A percentile compares a stretch with the other conserved stretches of the same genome.
Conservation (phyloP, 2,888 invertebrate genomes). For the Drosophila demipolita region DNA sequence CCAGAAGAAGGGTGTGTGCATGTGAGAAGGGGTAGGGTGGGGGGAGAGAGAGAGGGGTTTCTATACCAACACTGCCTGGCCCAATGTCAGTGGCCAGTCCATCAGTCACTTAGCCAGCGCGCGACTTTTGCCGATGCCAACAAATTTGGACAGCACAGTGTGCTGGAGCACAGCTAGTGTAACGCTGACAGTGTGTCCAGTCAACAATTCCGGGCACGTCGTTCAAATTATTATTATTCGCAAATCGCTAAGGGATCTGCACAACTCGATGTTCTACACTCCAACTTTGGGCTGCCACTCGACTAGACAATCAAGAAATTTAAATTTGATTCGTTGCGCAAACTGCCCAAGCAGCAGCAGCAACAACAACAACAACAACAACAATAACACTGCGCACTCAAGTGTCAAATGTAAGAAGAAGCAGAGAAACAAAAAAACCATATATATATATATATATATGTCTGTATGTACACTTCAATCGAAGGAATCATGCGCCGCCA, state of each 20-base stretch:
- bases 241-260: slow-evolving; percentile 81
- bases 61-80: neutral
- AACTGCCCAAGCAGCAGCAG: slow-evolving; percentile 67
- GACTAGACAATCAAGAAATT: slow-evolving; percentile 80
- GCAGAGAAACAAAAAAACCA: slow-evolving; percentile 21
- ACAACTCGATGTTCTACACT: slow-evolving; percentile 43
- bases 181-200: slow-evolving; percentile 48
- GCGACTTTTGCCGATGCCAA: slow-evolving; percentile 63
- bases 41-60: neutral
- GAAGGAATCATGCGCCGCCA: slow-evolving; percentile 55
- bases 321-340: slow-evolving; percentile 81
- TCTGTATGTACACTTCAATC: slow-evolving; percentile 49
- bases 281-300: slow-evolving; percentile 72
- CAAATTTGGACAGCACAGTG: slow-evolving; percentile 27
- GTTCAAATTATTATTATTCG: slow-evolving; percentile 84
- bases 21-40: neutral
- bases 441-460: slow-evolving; percentile 10
- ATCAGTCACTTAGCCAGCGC: slow-evolving; percentile 71
- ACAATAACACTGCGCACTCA: slow-evolving; percentile 64
- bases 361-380: slow-evolving; percentile 16
- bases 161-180: slow-evolving; percentile 12
- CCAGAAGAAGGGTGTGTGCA: slow-evolving; percentile 17
- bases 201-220: slow-evolving; percentile 82
- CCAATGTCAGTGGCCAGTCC: slow-evolving; percentile 63
- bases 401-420: slow-evolving; percentile 72